Conservation (phyloP, 1,140 invertebrate species). For the Propsilocerus akamusi region DNA sequence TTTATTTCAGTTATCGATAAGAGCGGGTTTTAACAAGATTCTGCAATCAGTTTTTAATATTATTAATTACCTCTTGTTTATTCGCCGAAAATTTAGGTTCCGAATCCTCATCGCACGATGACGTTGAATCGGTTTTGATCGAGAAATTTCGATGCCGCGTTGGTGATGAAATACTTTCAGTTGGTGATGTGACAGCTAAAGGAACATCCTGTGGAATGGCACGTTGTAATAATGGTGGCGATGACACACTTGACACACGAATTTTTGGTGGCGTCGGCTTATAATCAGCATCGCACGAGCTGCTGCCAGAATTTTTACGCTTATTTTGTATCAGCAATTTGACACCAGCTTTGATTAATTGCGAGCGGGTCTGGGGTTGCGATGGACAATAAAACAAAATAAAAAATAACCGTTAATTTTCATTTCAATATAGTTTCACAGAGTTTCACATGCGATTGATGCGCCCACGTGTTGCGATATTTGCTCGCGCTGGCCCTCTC, state of each 20-base stretch:
- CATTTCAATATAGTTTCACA: too few relatives aligned
- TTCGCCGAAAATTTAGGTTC: not conserved
- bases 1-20: slow-evolving; percentile 3
- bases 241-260: not conserved
- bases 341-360: slow-evolving; percentile 76
- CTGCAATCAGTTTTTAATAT: too few relatives aligned
- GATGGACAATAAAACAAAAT: too few relatives aligned
- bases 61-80: not conserved
- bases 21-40: not conserved
- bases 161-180: not conserved
- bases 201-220: not conserved
- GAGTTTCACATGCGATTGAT: not conserved
- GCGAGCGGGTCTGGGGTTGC: slow-evolving; percentile 53
- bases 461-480: not conserved
- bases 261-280: not conserved
- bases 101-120: not conserved
- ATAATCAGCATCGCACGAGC: slow-evolving; percentile 30
- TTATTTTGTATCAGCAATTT: slow-evolving; percentile 80
- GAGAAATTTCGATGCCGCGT: not conserved
- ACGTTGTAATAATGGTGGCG: not conserved
- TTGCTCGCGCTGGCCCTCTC: not conserved
- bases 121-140: not conserved
- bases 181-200: not conserved
- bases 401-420: not conserved
- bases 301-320: slow-evolving; percentile 47